Percentiles rank a stretch among this genome's conserved stretches.
Conservation (phyloP, 2,797 vertebrate genomes). For the Eupleurogrammus muticus region DNA sequence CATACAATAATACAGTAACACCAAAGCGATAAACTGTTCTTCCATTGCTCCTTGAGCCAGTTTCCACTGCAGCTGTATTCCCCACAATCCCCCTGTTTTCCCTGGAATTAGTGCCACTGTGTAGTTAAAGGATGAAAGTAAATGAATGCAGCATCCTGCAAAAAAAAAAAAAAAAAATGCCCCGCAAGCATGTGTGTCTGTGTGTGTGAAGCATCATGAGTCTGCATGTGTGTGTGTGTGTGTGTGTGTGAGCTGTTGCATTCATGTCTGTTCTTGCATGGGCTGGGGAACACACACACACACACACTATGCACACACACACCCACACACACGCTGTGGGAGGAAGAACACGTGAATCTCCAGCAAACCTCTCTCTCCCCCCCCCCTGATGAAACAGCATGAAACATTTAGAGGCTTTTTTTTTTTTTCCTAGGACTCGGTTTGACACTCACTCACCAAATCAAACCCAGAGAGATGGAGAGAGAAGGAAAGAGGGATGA, state of each 20-base stretch:
- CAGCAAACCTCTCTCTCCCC: constrained; percentile 47
- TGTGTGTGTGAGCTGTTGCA: constrained; percentile 18
- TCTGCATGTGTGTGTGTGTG: constrained; percentile 5
- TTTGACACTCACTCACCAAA: constrained; percentile 56
- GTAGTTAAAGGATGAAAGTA: neutral
- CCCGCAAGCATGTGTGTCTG: constrained; percentile 13
- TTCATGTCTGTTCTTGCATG: constrained; percentile 24
- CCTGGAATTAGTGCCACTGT: neutral
- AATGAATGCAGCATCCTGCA: neutral
- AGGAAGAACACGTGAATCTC: constrained; percentile 45
- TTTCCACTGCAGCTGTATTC: constrained; percentile 13
- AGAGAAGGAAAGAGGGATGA: neutral
- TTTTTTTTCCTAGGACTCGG: constrained; percentile 69
- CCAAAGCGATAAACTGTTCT: neutral
- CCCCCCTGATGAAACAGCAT: constrained; percentile 66
- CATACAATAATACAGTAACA: neutral
- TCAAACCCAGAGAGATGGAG: constrained; percentile 25
- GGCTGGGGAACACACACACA: no score
- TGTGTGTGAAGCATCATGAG: constrained; percentile 1
- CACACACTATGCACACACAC: neutral
- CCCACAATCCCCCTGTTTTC: neutral
- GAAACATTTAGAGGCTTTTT: constrained; percentile 72
- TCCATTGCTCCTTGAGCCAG: neutral
- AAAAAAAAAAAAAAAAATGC: neutral
- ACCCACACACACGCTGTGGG: constrained; percentile 21